Evolutionary conservation across 2,888 invertebrate genomes (phyloP), one percentile per base, ranked within the genome.

Genomic region (Idaea dimidiata): DNA sequence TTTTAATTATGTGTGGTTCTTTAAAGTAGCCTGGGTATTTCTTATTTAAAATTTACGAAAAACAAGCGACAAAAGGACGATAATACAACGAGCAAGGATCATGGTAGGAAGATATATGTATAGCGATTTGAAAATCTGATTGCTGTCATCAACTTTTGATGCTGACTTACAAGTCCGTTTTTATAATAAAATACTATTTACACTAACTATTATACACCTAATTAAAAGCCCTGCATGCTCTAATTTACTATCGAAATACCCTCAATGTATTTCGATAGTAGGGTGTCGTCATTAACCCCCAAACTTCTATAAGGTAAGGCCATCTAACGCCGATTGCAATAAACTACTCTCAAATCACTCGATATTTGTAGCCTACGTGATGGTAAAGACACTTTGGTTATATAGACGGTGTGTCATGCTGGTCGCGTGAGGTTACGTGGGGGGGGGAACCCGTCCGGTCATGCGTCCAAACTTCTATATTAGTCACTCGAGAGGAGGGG

Each of bases 361-460:
- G 43, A 33, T 33, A 33, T 33, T 14, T 43, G 14, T 24, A 24
- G 24, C 24, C 8, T 43, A 43, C 43, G 43, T 43, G 43, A 43
- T 43, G 43, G 43, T 43, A 8, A 10, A 43, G 14, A 43, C 43
- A 43, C 14, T 10, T 8, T 8, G 0, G 43, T 43, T 43, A 43
- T 10, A 10, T 43, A 3, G 43, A 14, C 43, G 7, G 18, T 33
- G 58, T 59, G 43, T 43, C 43, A 43, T 43, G 43, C 43, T 43
- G 7, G 14, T 43, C 43, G 43, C 43, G 43, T 43, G 43, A 43
- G 43, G 43, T 43, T 43, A 43, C 1, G 10, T 43, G 43, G 54
- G 63, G 61, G 43, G 54, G 63, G 61, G 53, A 59, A 54, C 57
- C 24, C 18, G 57, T 55, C 55, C 18, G 56, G n/a, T 7, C 43